phyloP scores from a whole-genome alignment of 2,888 invertebrate genomes.

The Lysandra bellargus region DNA sequence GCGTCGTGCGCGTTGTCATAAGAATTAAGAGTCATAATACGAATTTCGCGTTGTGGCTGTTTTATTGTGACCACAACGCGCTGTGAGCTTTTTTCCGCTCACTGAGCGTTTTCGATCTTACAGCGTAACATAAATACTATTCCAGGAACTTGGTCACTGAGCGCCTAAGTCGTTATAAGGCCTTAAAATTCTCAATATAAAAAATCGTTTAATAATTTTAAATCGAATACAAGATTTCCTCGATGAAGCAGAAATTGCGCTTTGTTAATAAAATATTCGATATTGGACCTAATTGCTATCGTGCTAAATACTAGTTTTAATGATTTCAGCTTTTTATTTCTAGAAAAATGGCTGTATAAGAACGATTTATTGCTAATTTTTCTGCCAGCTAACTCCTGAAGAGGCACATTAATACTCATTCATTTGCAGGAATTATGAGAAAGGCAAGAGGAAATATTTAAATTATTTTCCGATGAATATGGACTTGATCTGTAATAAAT shows the following conservation, averaged over 20 bases:
- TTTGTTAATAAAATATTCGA: not conserved
- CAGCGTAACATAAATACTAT: not conserved
- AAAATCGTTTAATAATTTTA: not conserved
- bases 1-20: no score
- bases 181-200: not conserved
- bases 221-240: not conserved
- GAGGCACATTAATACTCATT: not conserved
- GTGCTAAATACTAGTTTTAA: not conserved
- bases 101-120: no score
- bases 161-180: not conserved
- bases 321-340: not conserved
- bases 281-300: not conserved
- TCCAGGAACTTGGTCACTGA: not conserved
- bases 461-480: not conserved
- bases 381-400: slow-evolving; percentile 5
- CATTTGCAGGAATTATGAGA: not conserved
- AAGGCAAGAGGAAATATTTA: not conserved
- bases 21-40: no score
- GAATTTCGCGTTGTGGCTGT: no score
- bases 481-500: not conserved
- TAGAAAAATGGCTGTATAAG: not conserved
- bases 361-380: slow-evolving; percentile 6
- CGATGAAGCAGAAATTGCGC: not conserved
- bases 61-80: no score
- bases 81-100: no score